Conservation (phyloP, 2,888 invertebrate genomes). For the Tetragonula carbonaria region DNA sequence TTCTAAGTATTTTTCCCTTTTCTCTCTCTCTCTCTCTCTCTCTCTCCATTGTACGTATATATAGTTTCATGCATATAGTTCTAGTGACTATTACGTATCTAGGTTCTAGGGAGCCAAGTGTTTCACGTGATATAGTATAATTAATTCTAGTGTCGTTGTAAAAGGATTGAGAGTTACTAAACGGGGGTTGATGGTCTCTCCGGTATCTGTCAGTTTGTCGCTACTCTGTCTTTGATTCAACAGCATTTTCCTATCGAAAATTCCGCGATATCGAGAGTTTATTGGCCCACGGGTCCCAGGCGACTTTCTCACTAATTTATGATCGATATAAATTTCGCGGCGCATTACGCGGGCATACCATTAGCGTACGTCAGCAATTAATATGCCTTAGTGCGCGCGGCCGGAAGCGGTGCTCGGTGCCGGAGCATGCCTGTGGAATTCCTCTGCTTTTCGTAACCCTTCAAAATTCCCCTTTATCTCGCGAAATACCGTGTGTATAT, state of each 20-base stretch:
- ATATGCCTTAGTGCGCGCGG: conserved; percentile 61
- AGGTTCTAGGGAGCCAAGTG: too few species aligned
- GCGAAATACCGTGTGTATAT: background rate
- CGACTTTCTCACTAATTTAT: conserved; percentile 57
- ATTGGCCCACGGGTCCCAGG: conserved; percentile 28
- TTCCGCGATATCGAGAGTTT: conserved; percentile 36
- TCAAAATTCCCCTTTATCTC: background rate
- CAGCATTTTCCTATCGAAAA: background rate
- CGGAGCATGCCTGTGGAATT: conserved; percentile 8
- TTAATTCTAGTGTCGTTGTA: background rate
- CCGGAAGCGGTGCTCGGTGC: conserved; percentile 34
- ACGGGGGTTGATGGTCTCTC: background rate
- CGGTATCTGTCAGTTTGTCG: background rate
- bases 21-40: too few species aligned
- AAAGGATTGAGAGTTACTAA: background rate
- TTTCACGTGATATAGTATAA: background rate
- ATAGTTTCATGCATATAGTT: background rate
- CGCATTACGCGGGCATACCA: conserved; percentile 58
- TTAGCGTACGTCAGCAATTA: conserved; percentile 68
- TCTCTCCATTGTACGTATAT: background rate
- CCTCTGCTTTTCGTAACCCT: background rate
- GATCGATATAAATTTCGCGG: conserved; percentile 62
- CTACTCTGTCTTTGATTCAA: background rate
- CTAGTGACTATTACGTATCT: background rate
- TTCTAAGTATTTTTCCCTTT: too few species aligned